phyloP scores from a whole-genome alignment of 1,140 invertebrate genomes.

The Calycopis cecrops region DNA sequence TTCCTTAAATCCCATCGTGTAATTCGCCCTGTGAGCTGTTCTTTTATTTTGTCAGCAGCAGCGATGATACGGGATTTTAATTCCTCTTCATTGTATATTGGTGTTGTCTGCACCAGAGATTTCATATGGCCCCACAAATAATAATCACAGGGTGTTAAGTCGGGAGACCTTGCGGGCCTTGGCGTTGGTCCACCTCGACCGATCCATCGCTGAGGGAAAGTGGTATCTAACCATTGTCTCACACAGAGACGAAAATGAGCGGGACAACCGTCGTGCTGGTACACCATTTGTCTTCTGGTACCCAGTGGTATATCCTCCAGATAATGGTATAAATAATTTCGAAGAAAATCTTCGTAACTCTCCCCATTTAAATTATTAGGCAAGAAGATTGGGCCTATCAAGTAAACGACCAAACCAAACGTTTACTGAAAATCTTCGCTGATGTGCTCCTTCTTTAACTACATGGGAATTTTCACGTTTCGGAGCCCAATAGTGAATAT shows the following conservation, averaged over 20 bases:
- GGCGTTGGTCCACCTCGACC: conserved; percentile 2
- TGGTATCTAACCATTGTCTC: neutral
- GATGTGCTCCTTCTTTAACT: conserved; percentile 27
- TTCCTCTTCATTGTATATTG: neutral
- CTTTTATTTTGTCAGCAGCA: too few relatives aligned
- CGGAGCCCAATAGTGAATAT: conserved; percentile 46
- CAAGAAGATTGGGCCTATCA: conserved; percentile 49
- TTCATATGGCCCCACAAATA: conserved; percentile 10
- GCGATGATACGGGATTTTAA: neutral
- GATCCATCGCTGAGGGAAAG: conserved; percentile 6
- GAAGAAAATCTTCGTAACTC: too few relatives aligned
- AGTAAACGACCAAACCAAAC: conserved; percentile 43
- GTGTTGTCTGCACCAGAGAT: conserved; percentile 1
- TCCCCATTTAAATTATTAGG: conserved; percentile 36
- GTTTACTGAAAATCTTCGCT: conserved; percentile 46
- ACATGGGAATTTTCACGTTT: conserved; percentile 47
- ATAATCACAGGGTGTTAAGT: conserved; percentile 10
- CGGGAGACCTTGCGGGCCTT: conserved; percentile 8
- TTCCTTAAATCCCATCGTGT: too few relatives aligned
- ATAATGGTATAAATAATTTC: too few relatives aligned
- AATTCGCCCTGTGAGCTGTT: too few relatives aligned
- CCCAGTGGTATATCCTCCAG: conserved; percentile 29
- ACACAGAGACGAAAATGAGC: conserved; percentile 16
- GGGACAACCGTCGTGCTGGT: too few relatives aligned
- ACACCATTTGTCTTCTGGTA: conserved; percentile 33